phyloP scores from a whole-genome alignment of 2,888 invertebrate genomes.

The Dusona sp. region DNA sequence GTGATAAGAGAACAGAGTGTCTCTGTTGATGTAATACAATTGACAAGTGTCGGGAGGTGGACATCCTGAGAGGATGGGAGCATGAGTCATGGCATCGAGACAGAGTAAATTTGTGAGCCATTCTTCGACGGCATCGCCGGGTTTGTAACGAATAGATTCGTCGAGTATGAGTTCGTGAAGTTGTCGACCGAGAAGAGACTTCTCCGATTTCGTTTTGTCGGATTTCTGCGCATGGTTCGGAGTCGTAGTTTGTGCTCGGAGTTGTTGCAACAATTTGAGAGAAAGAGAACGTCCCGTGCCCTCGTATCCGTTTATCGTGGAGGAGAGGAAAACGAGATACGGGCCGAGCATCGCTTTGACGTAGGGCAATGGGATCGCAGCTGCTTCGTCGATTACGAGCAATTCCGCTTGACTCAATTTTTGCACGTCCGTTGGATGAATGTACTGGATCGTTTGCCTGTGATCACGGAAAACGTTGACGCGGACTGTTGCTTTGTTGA shows the following conservation, averaged over 20 bases:
- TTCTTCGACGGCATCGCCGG: slow-evolving; percentile 93
- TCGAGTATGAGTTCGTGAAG: slow-evolving; percentile 89
- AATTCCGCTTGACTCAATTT: slow-evolving; percentile 97
- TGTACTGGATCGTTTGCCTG: slow-evolving; percentile 98
- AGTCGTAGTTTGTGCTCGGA: slow-evolving; percentile 88
- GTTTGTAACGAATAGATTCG: slow-evolving; percentile 95
- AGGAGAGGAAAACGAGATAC: slow-evolving; percentile 97
- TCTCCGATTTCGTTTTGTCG: slow-evolving; percentile 83
- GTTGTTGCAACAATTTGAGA: slow-evolving; percentile 96
- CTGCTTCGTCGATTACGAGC: slow-evolving; percentile 98
- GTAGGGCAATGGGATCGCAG: slow-evolving; percentile 97
- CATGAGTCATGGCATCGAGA: slow-evolving; percentile 91
- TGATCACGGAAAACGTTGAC: slow-evolving; percentile 96
- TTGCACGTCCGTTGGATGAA: slow-evolving; percentile 95
- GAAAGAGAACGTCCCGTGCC: slow-evolving; percentile 98
- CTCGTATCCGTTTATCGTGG: slow-evolving; percentile 99
- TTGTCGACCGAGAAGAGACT: slow-evolving; percentile 85
- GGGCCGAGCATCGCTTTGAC: slow-evolving; percentile 96
- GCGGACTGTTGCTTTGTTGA: slow-evolving; percentile 97
- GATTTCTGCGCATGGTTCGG: slow-evolving; percentile 86
- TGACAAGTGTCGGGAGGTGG: slow-evolving; percentile 96
- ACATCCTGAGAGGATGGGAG: slow-evolving; percentile 91
- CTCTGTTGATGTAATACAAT: slow-evolving; percentile 94
- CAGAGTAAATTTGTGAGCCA: slow-evolving; percentile 97
- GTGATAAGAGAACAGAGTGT: slow-evolving; percentile 98